These are phyloP conservation scores for Trididemnum miniatum DNA, from an alignment of 23 tunicate genomes.

Conservation along the genomic window DNA sequence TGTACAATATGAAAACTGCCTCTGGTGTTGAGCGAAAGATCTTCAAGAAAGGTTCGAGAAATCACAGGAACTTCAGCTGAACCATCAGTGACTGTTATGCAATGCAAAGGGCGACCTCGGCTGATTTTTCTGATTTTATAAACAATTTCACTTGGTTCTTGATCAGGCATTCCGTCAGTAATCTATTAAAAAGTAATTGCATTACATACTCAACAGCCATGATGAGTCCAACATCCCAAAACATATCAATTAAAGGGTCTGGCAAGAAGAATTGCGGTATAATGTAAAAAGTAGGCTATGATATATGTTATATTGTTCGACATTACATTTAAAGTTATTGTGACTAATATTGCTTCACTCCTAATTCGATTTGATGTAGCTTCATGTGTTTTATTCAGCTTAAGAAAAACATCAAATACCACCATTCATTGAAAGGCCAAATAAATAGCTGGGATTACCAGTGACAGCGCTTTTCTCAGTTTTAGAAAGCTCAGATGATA, in stretches of 20 bases:
- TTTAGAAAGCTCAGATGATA: no score
- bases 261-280: background rate
- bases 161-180: constrained; percentile 73
- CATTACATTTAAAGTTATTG: no score
- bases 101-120: constrained; percentile 78
- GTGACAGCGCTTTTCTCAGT: no score
- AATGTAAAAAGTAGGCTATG: no score
- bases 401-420: no score
- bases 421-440: no score
- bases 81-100: constrained; percentile 58
- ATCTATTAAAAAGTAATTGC: constrained; percentile 15
- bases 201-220: background rate
- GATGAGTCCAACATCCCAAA: background rate
- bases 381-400: no score
- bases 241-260: background rate
- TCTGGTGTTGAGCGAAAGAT: constrained; percentile 69
- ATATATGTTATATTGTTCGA: no score
- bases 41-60: constrained; percentile 58
- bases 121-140: constrained; percentile 36
- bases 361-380: no score
- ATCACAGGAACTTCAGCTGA: constrained; percentile 32
- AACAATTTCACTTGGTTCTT: constrained; percentile 57
- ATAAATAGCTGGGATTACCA: no score
- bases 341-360: no score
- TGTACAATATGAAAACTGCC: constrained; percentile 84